Conservation (phyloP, 2,113 vertebrate genomes). For the Archilochus colubris region DNA sequence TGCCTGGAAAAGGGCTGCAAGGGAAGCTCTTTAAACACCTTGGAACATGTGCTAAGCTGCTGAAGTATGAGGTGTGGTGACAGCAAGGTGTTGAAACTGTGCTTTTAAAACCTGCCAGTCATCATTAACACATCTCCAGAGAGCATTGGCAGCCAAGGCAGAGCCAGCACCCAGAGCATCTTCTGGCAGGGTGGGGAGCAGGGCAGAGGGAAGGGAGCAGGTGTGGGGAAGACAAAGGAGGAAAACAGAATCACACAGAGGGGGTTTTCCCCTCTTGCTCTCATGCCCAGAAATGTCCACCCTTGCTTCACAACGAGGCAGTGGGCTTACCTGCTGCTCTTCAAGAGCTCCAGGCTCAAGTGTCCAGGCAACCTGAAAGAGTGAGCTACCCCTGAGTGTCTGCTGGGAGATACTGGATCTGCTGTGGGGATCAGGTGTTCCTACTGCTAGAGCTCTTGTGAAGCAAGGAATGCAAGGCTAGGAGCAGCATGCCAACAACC, state of each 20-base stretch:
- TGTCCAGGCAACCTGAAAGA: not conserved
- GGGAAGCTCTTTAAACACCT: conserved; percentile 58
- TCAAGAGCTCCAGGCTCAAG: not conserved
- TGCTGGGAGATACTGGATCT: not conserved
- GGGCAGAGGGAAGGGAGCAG: conserved; percentile 2
- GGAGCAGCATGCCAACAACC: not conserved
- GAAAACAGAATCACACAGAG: not conserved
- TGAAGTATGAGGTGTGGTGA: conserved; percentile 71
- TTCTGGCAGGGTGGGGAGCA: conserved; percentile 1
- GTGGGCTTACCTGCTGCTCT: accelerated
- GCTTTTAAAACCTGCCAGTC: conserved; percentile 66
- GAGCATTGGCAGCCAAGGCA: conserved; percentile 12
- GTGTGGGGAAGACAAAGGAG: conserved; percentile 40
- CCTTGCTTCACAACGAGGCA: not conserved
- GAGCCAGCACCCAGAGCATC: conserved; percentile 49
- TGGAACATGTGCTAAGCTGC: conserved; percentile 66
- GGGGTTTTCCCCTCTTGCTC: not conserved
- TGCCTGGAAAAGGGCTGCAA: conserved; percentile 7
- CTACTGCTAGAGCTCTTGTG: accelerated
- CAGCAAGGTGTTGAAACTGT: conserved; percentile 67
- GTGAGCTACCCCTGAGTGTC: not conserved
- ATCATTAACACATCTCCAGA: conserved; percentile 58
- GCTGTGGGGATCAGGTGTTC: not conserved
- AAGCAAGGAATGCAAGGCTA: not conserved
- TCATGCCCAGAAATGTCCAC: not conserved